A percentile compares a stretch with the other conserved stretches of the same genome.
Evolutionary conservation across 1,140 invertebrate species (phyloP).

Genomic region (Sweltsa coloradensis): DNA sequence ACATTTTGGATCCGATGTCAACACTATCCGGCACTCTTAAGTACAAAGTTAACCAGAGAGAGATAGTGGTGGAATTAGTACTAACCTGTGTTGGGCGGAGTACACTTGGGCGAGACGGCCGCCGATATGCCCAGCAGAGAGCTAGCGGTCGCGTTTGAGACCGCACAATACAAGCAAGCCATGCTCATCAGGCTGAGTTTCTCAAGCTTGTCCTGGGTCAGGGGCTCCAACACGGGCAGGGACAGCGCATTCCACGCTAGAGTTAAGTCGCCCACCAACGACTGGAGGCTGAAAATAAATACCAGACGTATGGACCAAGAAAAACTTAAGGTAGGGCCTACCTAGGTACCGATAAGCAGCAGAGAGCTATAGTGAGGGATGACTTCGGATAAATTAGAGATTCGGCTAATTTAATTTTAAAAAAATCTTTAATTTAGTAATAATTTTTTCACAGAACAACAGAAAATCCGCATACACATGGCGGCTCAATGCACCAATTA

Average conservation of each 20-base stretch:
- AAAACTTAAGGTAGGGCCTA: slow-evolving; percentile 24
- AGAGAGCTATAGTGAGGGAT: too few species aligned
- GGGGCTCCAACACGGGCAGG: slow-evolving; percentile 74
- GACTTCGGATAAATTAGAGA: too few species aligned
- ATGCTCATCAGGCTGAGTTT: slow-evolving; percentile 63
- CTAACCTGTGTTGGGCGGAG: slow-evolving; percentile 13
- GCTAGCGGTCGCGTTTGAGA: slow-evolving; percentile 53
- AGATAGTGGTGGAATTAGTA: too few species aligned
- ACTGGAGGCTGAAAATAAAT: slow-evolving; percentile 46
- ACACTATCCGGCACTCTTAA: slow-evolving; percentile 26
- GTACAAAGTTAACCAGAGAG: slow-evolving; percentile 22
- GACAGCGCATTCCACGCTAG: slow-evolving; percentile 71
- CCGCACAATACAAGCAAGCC: slow-evolving; percentile 66
- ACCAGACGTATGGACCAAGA: slow-evolving; percentile 10
- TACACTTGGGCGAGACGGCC: slow-evolving; percentile 45
- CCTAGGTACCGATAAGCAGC: slow-evolving; percentile 25
- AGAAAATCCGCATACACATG: too few species aligned
- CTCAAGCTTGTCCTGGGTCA: slow-evolving; percentile 64
- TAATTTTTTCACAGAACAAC: too few species aligned
- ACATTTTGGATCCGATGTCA: too few species aligned
- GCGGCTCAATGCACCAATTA: too few species aligned
- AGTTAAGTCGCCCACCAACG: slow-evolving; percentile 68
- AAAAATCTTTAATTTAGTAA: too few species aligned
- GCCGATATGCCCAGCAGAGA: slow-evolving; percentile 51
- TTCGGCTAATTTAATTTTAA: too few species aligned